Conservation (phyloP, 2,113 vertebrate species). For the Rana temporaria region DNA sequence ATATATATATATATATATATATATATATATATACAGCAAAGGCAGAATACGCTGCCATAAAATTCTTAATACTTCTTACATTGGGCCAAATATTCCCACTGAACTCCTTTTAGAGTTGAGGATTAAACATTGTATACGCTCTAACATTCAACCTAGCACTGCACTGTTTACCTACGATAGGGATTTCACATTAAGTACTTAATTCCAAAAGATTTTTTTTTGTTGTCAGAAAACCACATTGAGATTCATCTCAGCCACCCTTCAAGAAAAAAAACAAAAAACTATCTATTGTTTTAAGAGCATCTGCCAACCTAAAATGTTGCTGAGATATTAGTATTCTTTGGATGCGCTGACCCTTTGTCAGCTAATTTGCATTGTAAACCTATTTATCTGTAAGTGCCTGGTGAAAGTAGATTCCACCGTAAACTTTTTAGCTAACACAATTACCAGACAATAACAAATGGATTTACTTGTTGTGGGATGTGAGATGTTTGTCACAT, state of each 20-base stretch:
- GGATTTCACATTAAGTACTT: constrained; percentile 45
- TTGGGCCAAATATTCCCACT: not conserved
- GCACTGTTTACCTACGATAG: constrained; percentile 3
- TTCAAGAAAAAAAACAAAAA: constrained; percentile 10
- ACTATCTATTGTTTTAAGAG: constrained; percentile 13
- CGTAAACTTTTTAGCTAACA: constrained; percentile 9
- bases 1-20: no score
- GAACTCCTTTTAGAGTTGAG: constrained; percentile 19
- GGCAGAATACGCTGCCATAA: no score
- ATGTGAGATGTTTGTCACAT: not conserved
- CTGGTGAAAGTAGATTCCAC: constrained; percentile 27
- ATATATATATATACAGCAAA: no score
- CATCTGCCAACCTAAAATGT: not conserved
- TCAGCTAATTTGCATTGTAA: constrained; percentile 46
- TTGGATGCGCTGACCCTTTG: constrained; percentile 11
- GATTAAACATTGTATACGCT: constrained; percentile 37
- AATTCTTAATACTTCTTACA: not conserved
- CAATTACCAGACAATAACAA: constrained; percentile 21
- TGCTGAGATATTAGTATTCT: constrained; percentile 38
- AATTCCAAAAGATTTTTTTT: constrained; percentile 44
- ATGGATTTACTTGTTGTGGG: constrained; percentile 6
- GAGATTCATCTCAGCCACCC: constrained; percentile 27
- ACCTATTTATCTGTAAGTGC: constrained; percentile 37
- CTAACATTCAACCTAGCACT: constrained; percentile 30
- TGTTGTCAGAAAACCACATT: constrained; percentile 21